phyloP scores from a whole-genome alignment of 2,797 vertebrate species.

The Anas bernieri region DNA sequence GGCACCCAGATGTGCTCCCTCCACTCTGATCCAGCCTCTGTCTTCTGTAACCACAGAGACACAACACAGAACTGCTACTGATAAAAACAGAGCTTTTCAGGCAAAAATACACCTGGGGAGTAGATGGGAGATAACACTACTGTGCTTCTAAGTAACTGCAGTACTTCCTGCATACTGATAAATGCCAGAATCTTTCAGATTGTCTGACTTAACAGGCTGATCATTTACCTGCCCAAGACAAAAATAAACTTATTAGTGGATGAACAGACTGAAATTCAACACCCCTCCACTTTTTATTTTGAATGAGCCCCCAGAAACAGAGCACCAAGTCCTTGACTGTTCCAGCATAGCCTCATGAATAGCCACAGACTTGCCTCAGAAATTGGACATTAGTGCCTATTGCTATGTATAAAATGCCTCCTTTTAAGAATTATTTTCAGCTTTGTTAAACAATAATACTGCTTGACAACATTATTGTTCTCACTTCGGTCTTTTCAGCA shows the following conservation, averaged over 20 bases:
- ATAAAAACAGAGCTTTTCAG: background rate
- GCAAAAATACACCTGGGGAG: background rate
- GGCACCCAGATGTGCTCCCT: background rate
- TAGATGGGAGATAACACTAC: background rate
- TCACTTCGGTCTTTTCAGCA: background rate
- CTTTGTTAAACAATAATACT: background rate
- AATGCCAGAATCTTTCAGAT: background rate
- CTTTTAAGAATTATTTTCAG: background rate
- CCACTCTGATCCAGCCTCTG: background rate
- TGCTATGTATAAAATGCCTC: accelerated
- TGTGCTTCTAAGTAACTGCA: background rate
- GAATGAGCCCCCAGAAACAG: background rate
- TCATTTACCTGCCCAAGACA: background rate
- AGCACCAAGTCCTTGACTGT: background rate
- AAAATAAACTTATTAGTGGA: background rate
- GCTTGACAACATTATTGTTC: background rate
- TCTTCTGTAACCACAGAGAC: background rate
- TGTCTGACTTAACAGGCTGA: background rate
- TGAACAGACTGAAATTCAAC: background rate
- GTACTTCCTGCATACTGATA: background rate
- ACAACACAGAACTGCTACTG: background rate
- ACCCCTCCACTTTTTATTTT: background rate
- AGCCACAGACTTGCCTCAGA: background rate
- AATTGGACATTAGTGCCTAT: background rate
- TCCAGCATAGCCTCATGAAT: background rate